These are phyloP conservation scores for Pomatostomus ruficeps DNA, from an alignment of 2,113 vertebrate genomes.

Conservation along the genomic window DNA sequence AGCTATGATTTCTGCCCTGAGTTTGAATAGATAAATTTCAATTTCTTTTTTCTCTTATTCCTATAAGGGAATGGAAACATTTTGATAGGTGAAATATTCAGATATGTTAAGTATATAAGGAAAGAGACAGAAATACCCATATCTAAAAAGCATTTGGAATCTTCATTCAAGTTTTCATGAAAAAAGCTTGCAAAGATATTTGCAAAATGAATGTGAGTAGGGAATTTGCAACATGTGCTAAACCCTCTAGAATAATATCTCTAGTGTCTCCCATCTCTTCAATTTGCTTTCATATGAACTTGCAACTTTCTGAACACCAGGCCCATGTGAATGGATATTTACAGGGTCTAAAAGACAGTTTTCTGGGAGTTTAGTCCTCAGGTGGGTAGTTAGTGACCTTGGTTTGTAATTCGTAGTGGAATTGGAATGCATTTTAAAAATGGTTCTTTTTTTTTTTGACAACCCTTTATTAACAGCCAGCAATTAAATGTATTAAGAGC, in stretches of 20 bases:
- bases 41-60: neutral
- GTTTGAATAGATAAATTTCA: neutral
- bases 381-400: slow-evolving; percentile 16
- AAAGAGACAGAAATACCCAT: neutral
- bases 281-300: neutral
- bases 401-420: slow-evolving; percentile 25
- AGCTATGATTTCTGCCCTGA: neutral
- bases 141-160: neutral
- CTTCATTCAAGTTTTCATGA: neutral
- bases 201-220: neutral
- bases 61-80: neutral
- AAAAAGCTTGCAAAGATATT: neutral
- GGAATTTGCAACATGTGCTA: neutral
- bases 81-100: neutral
- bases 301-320: neutral
- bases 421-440: slow-evolving; percentile 50
- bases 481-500: slow-evolving; percentile 76
- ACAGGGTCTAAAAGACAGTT: neutral
- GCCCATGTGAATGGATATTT: neutral
- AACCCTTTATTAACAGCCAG: slow-evolving; percentile 70
- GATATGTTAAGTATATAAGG: neutral
- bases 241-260: neutral
- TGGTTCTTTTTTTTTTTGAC: slow-evolving; percentile 64
- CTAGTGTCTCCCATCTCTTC: neutral
- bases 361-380: neutral